Evolutionary conservation across 2,888 invertebrate genomes (phyloP).

Genomic region (Hirtodrosophila histrioides): DNA sequence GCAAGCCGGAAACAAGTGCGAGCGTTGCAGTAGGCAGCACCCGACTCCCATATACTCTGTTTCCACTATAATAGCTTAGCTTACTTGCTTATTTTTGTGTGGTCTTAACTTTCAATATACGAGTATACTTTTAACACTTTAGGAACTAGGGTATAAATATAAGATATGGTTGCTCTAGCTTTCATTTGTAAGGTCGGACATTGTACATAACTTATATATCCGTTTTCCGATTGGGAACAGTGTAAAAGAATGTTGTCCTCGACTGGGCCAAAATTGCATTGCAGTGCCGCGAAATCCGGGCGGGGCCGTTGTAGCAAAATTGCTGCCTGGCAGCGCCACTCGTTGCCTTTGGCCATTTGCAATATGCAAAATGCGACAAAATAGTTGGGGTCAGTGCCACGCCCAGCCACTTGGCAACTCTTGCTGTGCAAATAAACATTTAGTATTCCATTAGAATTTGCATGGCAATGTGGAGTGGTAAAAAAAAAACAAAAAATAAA

Average conservation of each 20-base stretch:
- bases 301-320: constrained; percentile 21
- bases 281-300: constrained; percentile 13
- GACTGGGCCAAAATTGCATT: constrained; percentile 57
- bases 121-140: no score
- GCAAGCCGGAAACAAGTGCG: constrained; percentile 3
- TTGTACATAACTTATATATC: no score
- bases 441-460: constrained; percentile 73
- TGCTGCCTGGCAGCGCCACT: constrained; percentile 37
- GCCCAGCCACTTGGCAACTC: constrained; percentile 52
- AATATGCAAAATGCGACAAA: constrained; percentile 76
- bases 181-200: no score
- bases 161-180: no score
- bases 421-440: constrained; percentile 76
- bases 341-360: constrained; percentile 54
- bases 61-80: no score
- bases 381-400: constrained; percentile 57
- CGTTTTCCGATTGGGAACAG: no score
- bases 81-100: no score
- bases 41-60: no score
- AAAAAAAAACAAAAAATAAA: constrained; percentile 9
- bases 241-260: constrained; percentile 24
- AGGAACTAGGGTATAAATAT: no score
- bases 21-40: no score
- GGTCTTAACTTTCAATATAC: no score
- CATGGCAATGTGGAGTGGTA: constrained; percentile 42